Evolutionary conservation across 2,113 vertebrate genomes (phyloP), one percentile per base, ranked within the genome.

Genomic region (Phylloscopus trochilus): DNA sequence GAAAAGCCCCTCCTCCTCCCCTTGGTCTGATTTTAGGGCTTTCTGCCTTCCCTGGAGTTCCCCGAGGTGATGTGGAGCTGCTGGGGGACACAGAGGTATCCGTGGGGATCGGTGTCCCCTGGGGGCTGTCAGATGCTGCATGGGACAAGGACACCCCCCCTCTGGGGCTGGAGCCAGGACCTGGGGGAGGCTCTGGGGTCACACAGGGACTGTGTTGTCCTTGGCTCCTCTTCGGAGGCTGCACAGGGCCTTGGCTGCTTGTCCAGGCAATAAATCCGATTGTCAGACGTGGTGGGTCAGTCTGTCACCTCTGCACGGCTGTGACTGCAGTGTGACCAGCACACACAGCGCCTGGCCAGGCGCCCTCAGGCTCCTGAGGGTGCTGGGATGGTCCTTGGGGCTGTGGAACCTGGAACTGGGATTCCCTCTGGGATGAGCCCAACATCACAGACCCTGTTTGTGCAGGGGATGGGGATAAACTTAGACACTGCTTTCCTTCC

Each of bases 371-470:
- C 16, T 89, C 39, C 49, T 49, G 0, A 0, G 27, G 44, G 2
- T 6, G 35, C 37, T 4, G 33, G 47, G 47, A 22, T 0, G 3
- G 4, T 9, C 51, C n/a, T 3, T 3, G 9, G 24, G 39, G n/a
- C 87, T 46, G 46, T 5, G 21, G 44, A n/a, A 4, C 27, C 22
- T 46, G 85, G 56, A 46, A 15, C 27, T 13, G 30, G 35, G 52
- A 17, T 74, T 56, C 26, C 43, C 37, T 28, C 23, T n/a, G 59
- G 75, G 39, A 11, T 2, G 7, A 63, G 37, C 83, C 51, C 69
- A 16, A 14, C 2, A 0, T 2, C 4, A 0, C 4, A 1, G 10
- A 14, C 77, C 43, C 0, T 2, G 1, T 24, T 28, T 49, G 72
- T 77, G 63, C 2, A 3, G 14, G 4, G 70, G 52, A 74, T 3